A percentile compares a stretch with the other conserved stretches of the same genome.
phyloP scores from a whole-genome alignment of 2,113 vertebrate genomes.

The Cercocebus atys region DNA sequence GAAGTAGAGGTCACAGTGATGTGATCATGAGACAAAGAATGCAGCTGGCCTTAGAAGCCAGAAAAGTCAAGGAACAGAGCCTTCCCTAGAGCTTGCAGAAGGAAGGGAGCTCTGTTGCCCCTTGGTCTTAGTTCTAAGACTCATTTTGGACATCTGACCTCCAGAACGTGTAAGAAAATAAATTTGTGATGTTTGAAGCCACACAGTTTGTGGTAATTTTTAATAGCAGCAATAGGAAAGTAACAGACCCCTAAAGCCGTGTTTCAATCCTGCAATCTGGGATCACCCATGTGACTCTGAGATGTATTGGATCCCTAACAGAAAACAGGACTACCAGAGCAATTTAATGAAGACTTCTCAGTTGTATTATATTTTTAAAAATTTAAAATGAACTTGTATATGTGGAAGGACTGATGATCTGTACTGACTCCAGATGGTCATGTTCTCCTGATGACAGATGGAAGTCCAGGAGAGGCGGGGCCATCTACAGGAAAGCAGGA shows the following conservation, averaged over 20 bases:
- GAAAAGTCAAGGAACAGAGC: not conserved
- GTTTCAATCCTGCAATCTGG: not conserved
- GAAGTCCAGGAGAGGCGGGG: slow-evolving; percentile 12
- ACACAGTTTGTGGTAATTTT: not conserved
- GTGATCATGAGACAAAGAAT: not conserved
- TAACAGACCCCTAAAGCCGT: not conserved
- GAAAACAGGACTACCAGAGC: not conserved
- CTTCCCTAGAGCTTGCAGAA: not conserved
- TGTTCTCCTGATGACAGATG: slow-evolving; percentile 67
- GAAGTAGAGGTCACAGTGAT: not conserved
- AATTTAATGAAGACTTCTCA: not conserved
- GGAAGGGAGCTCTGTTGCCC: not conserved
- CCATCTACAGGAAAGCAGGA: not conserved
- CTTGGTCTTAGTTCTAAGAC: not conserved
- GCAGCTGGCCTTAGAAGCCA: not conserved
- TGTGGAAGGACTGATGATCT: slow-evolving; percentile 47
- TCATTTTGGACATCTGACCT: not conserved
- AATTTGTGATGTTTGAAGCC: not conserved
- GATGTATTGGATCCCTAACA: not conserved
- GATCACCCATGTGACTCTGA: not conserved
- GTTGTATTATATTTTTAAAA: not conserved
- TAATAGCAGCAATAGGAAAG: not conserved
- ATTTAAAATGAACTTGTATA: not conserved
- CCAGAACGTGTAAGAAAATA: not conserved
- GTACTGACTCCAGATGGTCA: slow-evolving; percentile 66